Base-by-base conservation (phyloP, 2,888 invertebrate species). In the Crocallis elinguaria region DNA sequence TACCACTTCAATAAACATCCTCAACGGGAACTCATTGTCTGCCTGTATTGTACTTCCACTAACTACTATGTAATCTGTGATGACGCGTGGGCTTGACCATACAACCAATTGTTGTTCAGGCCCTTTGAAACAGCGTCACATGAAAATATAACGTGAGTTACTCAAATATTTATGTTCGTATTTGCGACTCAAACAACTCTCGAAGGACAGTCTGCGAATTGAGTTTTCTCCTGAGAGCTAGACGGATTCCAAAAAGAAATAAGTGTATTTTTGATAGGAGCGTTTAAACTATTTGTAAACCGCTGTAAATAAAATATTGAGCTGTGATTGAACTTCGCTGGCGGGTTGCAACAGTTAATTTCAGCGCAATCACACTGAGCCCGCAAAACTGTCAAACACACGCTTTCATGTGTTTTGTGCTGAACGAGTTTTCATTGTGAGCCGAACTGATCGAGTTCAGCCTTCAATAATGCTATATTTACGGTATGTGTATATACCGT, bases 1-100 rank as follows among this genome's bases (percentile, higher is more conserved):
- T 69, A 71, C 65, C 71, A 67, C 69, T 75, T 69, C 66, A 73
- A 71, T 77, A 71, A 73, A 75, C 72, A 75, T 73, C 73, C 67
- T 68, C 65, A 60, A 68, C 64, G 60, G 67, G 64, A 67, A 68
- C 59, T 67, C 71, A 78, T 79, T 80, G 79, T 82, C 38, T 49
- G 48, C 19, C 19, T 38, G 43, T 49, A 54, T 72, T 73, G 75
- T 58, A 67, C 63, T 25, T 23, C n/a, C 39, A 55, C 60, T 54
- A 56, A 46, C 35, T 57, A 49, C 49, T 17, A 38, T 30, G 19
- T 46, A 55, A 49, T 46, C 53, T 48, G 67, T 65, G 69, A 67
- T 58, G 56, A 54, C 67, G 62, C 62, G 76, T 77, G 68, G 71
- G 77, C 64, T 62, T 74, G 70, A 61, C 73, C 71, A 76, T 79